Evolutionary conservation across 2,888 invertebrate species (phyloP).

Genomic region (Nymphalis polychloros): DNA sequence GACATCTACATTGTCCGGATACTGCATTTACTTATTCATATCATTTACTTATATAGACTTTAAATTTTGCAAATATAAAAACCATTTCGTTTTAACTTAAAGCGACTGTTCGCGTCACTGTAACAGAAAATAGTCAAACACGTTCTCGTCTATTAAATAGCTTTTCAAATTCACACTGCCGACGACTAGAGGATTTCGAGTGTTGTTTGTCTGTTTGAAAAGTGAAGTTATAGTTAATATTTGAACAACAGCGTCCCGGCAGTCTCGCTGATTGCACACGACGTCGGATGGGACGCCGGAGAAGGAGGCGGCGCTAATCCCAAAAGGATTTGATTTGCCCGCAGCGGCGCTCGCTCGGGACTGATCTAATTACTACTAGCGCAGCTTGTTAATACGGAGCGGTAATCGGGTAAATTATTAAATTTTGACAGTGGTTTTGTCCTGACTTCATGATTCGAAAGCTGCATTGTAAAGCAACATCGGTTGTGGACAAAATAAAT

Average conservation of each 20-base stretch:
- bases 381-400: slow-evolving; percentile 27
- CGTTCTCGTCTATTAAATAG: slow-evolving; percentile 4
- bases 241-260: slow-evolving; percentile 10
- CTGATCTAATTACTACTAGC: slow-evolving; percentile 37
- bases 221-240: slow-evolving; percentile 21
- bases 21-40: too few species aligned
- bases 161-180: slow-evolving; percentile 5
- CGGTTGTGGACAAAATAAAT: slow-evolving; percentile 1
- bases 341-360: slow-evolving; percentile 31
- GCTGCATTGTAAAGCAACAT: slow-evolving; percentile 1
- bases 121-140: background rate
- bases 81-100: slow-evolving; percentile 1
- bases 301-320: slow-evolving; percentile 31
- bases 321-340: slow-evolving; percentile 33
- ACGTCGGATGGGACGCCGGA: slow-evolving; percentile 9
- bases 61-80: too few species aligned
- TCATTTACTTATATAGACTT: too few species aligned
- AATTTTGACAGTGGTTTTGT: slow-evolving; percentile 22
- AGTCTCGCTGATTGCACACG: slow-evolving; percentile 9
- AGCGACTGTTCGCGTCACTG: background rate
- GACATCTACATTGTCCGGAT: too few species aligned
- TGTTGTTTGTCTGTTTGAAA: slow-evolving; percentile 14
- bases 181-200: background rate
- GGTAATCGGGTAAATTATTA: slow-evolving; percentile 37
- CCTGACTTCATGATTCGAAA: slow-evolving; percentile 14